A percentile compares a stretch with the other conserved stretches of the same genome.
Conservation (phyloP, 2,888 invertebrate genomes). For the Parnassius orleans region DNA sequence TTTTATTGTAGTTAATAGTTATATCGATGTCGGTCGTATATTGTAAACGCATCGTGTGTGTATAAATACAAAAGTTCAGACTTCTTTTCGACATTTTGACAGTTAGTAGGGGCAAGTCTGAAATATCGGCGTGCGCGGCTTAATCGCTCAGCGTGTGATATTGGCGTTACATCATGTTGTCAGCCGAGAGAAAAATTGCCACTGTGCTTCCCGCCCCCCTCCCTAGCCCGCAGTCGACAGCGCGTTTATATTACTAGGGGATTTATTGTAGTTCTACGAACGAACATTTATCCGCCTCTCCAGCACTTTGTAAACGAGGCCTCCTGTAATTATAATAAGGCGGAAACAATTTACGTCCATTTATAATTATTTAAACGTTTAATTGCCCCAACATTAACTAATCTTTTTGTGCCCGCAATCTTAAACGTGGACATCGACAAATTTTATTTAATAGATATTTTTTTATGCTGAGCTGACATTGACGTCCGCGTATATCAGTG, state of each 20-base stretch:
- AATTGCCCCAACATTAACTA: slow-evolving; percentile 6
- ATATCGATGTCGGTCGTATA: no score
- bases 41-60: neutral
- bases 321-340: slow-evolving; percentile 24
- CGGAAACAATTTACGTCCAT: slow-evolving; percentile 8
- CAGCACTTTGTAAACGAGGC: slow-evolving; percentile 36
- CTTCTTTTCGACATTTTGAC: slow-evolving; percentile 73
- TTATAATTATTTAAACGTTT: slow-evolving; percentile 17
- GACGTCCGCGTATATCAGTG: no score
- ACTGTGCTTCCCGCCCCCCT: slow-evolving; percentile 53
- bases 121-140: slow-evolving; percentile 79
- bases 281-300: slow-evolving; percentile 63
- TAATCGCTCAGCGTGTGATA: slow-evolving; percentile 80
- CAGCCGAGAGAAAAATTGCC: slow-evolving; percentile 80
- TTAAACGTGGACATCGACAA: no score
- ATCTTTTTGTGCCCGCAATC: neutral
- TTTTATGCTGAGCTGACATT: no score
- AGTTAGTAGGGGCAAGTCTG: slow-evolving; percentile 79
- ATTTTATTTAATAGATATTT: no score
- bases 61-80: slow-evolving; percentile 36
- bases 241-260: slow-evolving; percentile 73
- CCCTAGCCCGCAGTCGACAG: slow-evolving; percentile 59
- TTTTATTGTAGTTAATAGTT: no score
- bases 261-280: slow-evolving; percentile 75
- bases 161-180: slow-evolving; percentile 81